Evolutionary conservation across 1,140 invertebrate genomes (phyloP), one percentile per base, ranked within the genome.

Genomic region (Homarus americanus): DNA sequence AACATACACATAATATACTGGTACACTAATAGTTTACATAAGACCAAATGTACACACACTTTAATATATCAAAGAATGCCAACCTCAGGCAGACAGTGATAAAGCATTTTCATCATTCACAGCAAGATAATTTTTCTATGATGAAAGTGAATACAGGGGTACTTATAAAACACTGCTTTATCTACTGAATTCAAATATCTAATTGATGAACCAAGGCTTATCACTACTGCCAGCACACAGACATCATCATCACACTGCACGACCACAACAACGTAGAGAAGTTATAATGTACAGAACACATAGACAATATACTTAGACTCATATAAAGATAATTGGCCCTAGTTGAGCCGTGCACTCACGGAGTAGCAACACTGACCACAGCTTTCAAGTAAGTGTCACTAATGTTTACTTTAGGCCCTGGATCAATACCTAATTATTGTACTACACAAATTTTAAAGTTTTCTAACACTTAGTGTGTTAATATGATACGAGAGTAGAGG

Each of bases 1-100:
- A 63, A 38, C 63, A 36, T 63, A 82, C 79, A 82, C 63, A 69
- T 12, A 82, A 63, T 82, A 82, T 80, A 80, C 44, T 80, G 78
- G 36, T 82, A 82, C 49, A 82, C 53, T 36, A 63, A 82, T 5
- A 82, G 79, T 82, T 36, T 28, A 82, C 79, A 82, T 82, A 58
- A 82, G n/a, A 82, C 36, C 34, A 63, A 53, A 82, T 82, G 38
- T 76, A 69, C 38, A 82, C 28, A 58, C 49, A 82, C 78, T 32
- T 32, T 36, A 82, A 63, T 82, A 82, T 82, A 82, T 38, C 79
- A 82, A 58, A 63, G 36, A 58, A 82, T 82, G 79, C 36, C 79
- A 82, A 82, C 79, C 63, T 58, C 32, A 53, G 63, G 32, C 49
- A 82, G 17, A 15, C 20, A 63, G 79, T 82, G 44, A 44, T 36